These are phyloP conservation scores for Muscicapa striata DNA, from an alignment of 2,797 vertebrate genomes.

Conservation along the genomic window DNA sequence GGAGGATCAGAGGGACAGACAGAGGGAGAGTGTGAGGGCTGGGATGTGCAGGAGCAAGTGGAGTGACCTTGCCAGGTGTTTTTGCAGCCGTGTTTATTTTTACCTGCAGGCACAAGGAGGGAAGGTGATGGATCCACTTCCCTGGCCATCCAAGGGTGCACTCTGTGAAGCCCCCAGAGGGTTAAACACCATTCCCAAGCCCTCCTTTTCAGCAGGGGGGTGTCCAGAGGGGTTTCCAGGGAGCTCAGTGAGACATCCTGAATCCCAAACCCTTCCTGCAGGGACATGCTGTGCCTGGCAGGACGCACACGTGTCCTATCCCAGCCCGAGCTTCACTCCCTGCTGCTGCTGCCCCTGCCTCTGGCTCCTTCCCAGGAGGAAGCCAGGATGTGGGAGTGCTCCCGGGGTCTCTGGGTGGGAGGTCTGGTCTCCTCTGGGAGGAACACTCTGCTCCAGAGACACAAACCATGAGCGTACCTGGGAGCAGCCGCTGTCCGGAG, in stretches of 20 bases:
- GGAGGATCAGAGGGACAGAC: not conserved
- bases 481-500: not conserved
- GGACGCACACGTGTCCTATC: rapidly evolving
- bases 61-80: not conserved
- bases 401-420: not conserved
- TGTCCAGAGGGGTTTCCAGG: not conserved
- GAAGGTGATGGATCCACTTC: not conserved
- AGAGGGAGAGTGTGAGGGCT: not conserved
- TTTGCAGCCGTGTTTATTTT: slow-evolving; percentile 25
- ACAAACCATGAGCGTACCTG: slow-evolving; percentile 4
- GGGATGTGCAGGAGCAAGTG: not conserved
- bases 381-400: not conserved
- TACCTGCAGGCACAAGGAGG: not conserved
- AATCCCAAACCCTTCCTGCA: not conserved
- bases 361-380: not conserved
- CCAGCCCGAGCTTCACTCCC: rapidly evolving
- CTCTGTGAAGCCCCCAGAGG: not conserved
- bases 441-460: not conserved
- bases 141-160: not conserved
- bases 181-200: rapidly evolving
- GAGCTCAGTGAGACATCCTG: not conserved
- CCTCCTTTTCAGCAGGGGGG: not conserved
- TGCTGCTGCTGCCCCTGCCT: not conserved
- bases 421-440: not conserved
- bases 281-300: rapidly evolving